Conservation (phyloP, 2,797 vertebrate species). For the Peromyscus nudipes region DNA sequence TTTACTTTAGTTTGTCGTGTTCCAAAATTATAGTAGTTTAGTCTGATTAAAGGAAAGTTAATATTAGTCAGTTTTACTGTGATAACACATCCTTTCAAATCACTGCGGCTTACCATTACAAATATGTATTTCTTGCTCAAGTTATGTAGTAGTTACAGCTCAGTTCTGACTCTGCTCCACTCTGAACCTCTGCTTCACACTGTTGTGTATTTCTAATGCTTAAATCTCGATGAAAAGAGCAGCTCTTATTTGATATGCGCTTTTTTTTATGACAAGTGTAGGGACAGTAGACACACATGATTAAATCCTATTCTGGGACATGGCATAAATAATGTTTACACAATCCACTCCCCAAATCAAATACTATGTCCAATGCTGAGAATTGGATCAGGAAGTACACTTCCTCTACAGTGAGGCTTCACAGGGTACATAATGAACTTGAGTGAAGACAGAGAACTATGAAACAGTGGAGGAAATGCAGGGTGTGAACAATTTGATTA, state of each 20-base stretch:
- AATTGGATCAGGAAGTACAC: background rate
- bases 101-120: background rate
- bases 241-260: background rate
- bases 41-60: background rate
- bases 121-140: constrained; percentile 27
- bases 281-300: background rate
- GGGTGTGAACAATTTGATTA: constrained; percentile 31
- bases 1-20: background rate
- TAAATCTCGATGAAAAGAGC: background rate
- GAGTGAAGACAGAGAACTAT: background rate
- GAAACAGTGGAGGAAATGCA: background rate
- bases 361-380: background rate
- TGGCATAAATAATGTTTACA: background rate
- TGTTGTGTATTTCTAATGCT: background rate
- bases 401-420: background rate
- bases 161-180: background rate
- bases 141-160: background rate
- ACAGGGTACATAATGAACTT: background rate
- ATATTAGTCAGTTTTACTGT: background rate
- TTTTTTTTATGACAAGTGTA: background rate
- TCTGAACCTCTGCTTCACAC: background rate
- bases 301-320: background rate
- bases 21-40: background rate
- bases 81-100: background rate
- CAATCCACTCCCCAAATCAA: background rate